Evolutionary conservation across 2,888 invertebrate genomes (phyloP), one percentile per base, ranked within the genome.

Genomic region (Cheilosia impressa): DNA sequence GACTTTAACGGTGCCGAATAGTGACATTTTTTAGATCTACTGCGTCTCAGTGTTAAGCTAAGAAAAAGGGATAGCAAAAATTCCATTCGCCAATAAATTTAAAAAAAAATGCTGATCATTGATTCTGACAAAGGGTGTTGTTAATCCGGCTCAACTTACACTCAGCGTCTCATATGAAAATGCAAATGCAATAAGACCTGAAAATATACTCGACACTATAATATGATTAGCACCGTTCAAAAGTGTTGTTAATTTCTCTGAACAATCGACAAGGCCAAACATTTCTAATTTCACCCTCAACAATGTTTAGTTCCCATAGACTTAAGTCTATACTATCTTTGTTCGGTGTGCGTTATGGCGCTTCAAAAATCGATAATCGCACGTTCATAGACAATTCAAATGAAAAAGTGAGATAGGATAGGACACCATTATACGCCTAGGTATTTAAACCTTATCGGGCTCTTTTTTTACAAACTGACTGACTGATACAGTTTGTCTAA

Each of bases 361-460:
- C 79, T 84, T 84, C 73, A 17, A 65, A 84, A 84, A 84, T 84
- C 84, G 69, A 84, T 84, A 77, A 55, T 34, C 17, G 47, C 77
- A 57, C 31, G 0, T 34, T 55, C 13, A 38, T 34, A 55, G 31
- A 9, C 17, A 13, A 34, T 57, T 57, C n/a, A 57, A 19, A n/a
- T 38, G 19, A 9, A 38, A 22, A 13, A n/a, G 7, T 9, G 5
- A 13, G 15, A 41, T 38, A 22, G 4, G 41, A 58, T 15, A 58
- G 15, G 22, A 31, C 15, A 43, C 15, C 15, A 19, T 17, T 19
- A 6, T 15, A 17, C 13, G 3, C 43, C 13, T 53, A 17, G 68
- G 19, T 55, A 7, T 17, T 47, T 22, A 24, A 3, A 19, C 43
- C 57, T 69, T 55, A 69, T 55, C 45, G 10, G 6, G 15, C 2